A percentile compares a stretch with the other conserved stretches of the same genome.
Evolutionary conservation across 1,140 invertebrate species (phyloP).

Genomic region (Drosophila kanapiae): DNA sequence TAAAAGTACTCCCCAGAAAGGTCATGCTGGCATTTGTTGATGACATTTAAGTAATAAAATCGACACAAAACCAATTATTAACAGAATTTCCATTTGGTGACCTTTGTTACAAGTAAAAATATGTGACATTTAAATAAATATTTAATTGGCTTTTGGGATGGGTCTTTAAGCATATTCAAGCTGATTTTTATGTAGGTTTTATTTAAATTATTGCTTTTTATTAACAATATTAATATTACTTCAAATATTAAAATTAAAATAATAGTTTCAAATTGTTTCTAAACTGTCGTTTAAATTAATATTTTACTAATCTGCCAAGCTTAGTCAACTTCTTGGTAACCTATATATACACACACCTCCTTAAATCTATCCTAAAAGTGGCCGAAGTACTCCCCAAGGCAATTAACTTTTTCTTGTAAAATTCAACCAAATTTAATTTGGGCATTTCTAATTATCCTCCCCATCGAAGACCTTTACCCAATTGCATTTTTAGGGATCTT

Average conservation of each 20-base stretch:
- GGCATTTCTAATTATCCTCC: slow-evolving; percentile 10
- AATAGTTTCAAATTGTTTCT: too few relatives aligned
- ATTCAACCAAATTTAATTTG: slow-evolving; percentile 21
- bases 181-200: too few relatives aligned
- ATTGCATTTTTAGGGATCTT: neutral
- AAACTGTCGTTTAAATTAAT: neutral
- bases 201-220: neutral
- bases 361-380: neutral
- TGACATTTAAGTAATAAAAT: neutral
- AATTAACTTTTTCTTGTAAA: slow-evolving; percentile 2
- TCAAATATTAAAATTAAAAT: neutral
- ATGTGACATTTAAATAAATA: neutral
- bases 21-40: neutral
- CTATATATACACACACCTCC: neutral
- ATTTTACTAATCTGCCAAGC: slow-evolving; percentile 23
- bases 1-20: neutral
- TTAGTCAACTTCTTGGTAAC: neutral
- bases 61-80: neutral
- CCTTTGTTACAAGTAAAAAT: neutral
- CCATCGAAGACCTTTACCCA: neutral
- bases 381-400: slow-evolving; percentile 4
- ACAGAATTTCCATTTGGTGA: neutral
- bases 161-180: neutral
- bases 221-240: neutral
- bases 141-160: neutral